phyloP scores from a whole-genome alignment of 1,140 invertebrate species.

The Macrocentrus cingulum region DNA sequence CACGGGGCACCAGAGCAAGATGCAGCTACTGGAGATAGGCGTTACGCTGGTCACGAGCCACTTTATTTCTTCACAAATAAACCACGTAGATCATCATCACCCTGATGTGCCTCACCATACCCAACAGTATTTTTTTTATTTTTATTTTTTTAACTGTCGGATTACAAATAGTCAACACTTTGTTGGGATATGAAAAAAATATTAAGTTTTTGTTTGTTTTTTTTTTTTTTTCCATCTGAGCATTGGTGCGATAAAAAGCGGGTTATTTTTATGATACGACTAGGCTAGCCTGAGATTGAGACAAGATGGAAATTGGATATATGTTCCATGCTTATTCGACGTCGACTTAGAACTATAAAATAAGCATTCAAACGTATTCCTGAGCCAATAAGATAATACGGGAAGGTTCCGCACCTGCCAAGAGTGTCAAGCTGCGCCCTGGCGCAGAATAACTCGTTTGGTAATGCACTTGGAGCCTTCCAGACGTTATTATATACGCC shows the following conservation, averaged over 20 bases:
- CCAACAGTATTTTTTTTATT: too few species aligned
- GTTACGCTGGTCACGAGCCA: conserved; percentile 15
- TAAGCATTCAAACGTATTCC: not conserved
- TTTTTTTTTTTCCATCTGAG: too few species aligned
- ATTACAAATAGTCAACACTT: too few species aligned
- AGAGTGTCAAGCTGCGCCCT: not conserved
- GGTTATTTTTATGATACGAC: too few species aligned
- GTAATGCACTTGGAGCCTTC: conserved; percentile 24
- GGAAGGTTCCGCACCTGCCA: not conserved
- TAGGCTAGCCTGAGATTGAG: not conserved
- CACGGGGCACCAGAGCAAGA: too few species aligned
- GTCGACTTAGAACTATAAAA: conserved; percentile 5
- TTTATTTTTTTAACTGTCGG: too few species aligned
- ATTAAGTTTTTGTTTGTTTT: too few species aligned
- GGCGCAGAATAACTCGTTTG: conserved; percentile 30
- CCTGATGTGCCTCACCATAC: too few species aligned
- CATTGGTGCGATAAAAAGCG: too few species aligned
- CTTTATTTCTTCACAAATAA: not conserved
- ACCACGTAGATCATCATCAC: not conserved
- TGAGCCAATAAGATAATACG: not conserved
- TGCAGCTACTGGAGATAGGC: conserved; percentile 16
- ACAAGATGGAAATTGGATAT: conserved; percentile 3
- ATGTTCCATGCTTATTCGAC: not conserved
- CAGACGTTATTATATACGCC: conserved; percentile 28
- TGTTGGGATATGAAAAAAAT: too few species aligned